phyloP scores from a whole-genome alignment of 2,113 vertebrate species.

The Catagonus wagneri region DNA sequence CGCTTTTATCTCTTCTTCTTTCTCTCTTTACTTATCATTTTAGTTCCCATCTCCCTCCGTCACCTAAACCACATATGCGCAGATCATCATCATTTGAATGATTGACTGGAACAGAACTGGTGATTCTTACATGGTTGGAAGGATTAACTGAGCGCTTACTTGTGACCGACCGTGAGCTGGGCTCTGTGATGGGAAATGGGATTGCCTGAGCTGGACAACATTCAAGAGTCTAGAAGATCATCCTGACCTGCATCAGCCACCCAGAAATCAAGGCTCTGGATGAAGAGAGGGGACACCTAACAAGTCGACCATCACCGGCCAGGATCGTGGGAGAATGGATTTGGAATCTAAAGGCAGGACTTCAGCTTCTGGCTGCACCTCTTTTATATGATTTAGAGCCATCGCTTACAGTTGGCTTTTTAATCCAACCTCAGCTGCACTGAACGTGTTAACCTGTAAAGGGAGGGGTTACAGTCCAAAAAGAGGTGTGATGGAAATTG shows the following conservation, averaged over 20 bases:
- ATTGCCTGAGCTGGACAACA: fast-evolving
- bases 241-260: not conserved
- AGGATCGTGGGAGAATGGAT: not conserved
- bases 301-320: not conserved
- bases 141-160: not conserved
- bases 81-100: not conserved
- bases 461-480: not conserved
- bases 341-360: not conserved
- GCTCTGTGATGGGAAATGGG: not conserved
- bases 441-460: not conserved
- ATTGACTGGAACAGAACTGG: not conserved
- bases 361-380: not conserved
- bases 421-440: not conserved
- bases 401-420: not conserved
- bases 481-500: not conserved
- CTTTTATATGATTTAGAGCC: not conserved
- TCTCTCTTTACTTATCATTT: not conserved
- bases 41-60: not conserved
- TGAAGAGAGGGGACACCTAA: not conserved
- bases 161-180: not conserved
- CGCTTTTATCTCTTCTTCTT: not conserved
- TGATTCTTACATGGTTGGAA: not conserved
- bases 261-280: not conserved
- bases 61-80: not conserved
- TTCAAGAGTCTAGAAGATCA: not conserved